These are phyloP conservation scores for Elachura formosa DNA, from an alignment of 2,113 vertebrate genomes.

Conservation along the genomic window DNA sequence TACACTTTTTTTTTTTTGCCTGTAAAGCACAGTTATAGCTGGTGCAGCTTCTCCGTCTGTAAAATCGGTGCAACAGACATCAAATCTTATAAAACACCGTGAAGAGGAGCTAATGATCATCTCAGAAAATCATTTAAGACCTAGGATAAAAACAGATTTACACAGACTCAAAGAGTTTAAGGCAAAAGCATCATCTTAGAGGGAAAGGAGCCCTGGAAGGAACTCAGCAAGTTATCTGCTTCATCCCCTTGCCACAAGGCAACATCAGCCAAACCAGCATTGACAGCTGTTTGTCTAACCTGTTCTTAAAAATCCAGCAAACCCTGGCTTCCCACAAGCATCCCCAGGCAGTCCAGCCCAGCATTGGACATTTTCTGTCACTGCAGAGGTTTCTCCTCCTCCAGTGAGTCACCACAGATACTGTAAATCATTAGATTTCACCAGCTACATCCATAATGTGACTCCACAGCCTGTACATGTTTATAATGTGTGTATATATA, in stretches of 20 bases:
- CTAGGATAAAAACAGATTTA: slow-evolving; percentile 38
- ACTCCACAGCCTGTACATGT: not conserved
- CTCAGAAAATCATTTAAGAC: slow-evolving; percentile 37
- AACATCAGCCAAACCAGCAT: slow-evolving; percentile 20
- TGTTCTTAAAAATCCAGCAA: not conserved
- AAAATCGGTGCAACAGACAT: not conserved
- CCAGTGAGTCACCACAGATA: not conserved
- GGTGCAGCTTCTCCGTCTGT: not conserved
- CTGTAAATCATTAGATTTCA: not conserved
- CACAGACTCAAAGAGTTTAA: slow-evolving; percentile 25
- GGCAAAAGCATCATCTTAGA: slow-evolving; percentile 6
- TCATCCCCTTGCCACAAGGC: not conserved
- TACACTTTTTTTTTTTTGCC: not conserved
- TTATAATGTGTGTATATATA: too few species aligned
- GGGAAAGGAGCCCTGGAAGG: not conserved
- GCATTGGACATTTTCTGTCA: not conserved
- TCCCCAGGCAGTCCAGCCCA: not conserved
- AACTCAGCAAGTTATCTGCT: slow-evolving; percentile 4
- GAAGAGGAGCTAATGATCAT: slow-evolving; percentile 36
- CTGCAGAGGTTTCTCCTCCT: not conserved
- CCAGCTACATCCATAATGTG: not conserved
- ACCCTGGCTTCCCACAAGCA: not conserved
- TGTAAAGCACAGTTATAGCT: not conserved
- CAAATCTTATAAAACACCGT: not conserved
- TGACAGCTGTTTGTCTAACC: slow-evolving; percentile 42